phyloP scores from a whole-genome alignment of 1,140 invertebrate genomes.

The Drosophila neocordata region DNA sequence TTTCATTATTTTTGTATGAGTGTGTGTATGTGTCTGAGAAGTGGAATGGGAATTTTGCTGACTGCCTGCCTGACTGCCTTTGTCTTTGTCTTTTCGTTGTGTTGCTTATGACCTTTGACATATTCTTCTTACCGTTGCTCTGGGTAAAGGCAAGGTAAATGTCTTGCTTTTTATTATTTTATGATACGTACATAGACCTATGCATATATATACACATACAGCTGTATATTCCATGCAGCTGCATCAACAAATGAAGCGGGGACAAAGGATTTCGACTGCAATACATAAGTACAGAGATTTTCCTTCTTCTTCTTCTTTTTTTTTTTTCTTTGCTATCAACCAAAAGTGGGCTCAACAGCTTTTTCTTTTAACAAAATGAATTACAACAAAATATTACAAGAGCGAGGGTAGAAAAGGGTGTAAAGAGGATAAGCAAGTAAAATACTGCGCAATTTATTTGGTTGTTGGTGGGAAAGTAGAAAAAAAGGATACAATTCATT shows the following conservation, averaged over 20 bases:
- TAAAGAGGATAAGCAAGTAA: background rate
- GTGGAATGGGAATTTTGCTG: conserved; percentile 40
- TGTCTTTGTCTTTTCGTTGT: conserved; percentile 31
- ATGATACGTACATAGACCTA: conserved; percentile 35
- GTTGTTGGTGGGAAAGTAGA: background rate
- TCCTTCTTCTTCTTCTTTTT: background rate
- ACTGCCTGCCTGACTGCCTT: conserved; percentile 43
- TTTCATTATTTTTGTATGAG: conserved; percentile 46
- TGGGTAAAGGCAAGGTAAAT: conserved; percentile 42
- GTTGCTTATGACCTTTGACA: conserved; percentile 74
- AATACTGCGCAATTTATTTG: background rate
- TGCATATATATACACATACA: conserved; percentile 22
- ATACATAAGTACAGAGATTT: conserved; percentile 8
- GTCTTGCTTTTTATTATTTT: conserved; percentile 43
- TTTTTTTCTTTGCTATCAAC: too few species aligned
- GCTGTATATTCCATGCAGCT: conserved; percentile 11
- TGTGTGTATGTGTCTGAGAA: conserved; percentile 46
- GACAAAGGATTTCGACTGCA: conserved; percentile 1
- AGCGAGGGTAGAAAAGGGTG: background rate
- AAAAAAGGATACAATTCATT: background rate
- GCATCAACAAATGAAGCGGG: conserved; percentile 12
- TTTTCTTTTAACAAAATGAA: conserved; percentile 5
- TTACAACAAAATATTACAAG: background rate
- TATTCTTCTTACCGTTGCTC: conserved; percentile 60
- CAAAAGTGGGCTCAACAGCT: conserved; percentile 10